Evolutionary conservation across 2,797 vertebrate genomes (phyloP).

Genomic region (Peromyscus attwateri): DNA sequence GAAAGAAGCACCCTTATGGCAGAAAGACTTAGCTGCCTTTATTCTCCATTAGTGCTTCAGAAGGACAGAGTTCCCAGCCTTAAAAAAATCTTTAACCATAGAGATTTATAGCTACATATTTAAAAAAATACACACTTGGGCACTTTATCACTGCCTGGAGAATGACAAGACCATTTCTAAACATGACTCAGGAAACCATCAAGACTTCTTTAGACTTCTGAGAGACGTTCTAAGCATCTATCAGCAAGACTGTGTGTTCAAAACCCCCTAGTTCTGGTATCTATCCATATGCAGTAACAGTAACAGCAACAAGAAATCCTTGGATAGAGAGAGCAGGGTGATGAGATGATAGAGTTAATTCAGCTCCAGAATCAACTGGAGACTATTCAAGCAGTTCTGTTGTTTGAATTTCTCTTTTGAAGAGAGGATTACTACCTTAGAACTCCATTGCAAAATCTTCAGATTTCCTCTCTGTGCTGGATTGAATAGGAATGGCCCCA

Average conservation of each 20-base stretch:
- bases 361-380: background rate
- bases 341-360: background rate
- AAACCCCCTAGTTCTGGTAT: background rate
- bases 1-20: background rate
- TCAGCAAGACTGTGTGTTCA: background rate
- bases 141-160: background rate
- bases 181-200: background rate
- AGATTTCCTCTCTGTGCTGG: background rate
- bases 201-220: background rate
- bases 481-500: background rate
- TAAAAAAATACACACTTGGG: background rate
- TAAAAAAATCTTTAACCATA: slow-evolving; percentile 21
- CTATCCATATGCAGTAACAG: background rate
- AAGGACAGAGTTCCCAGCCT: background rate
- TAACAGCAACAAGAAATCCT: background rate
- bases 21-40: background rate
- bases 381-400: background rate
- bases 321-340: background rate
- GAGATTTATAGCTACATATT: background rate
- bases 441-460: background rate
- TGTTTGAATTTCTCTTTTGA: background rate
- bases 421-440: background rate
- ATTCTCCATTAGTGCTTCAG: background rate
- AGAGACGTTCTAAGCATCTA: background rate
- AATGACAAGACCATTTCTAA: slow-evolving; percentile 3